Evolutionary conservation across 2,113 vertebrate genomes (phyloP).

Genomic region (Lepidothrix coronata): DNA sequence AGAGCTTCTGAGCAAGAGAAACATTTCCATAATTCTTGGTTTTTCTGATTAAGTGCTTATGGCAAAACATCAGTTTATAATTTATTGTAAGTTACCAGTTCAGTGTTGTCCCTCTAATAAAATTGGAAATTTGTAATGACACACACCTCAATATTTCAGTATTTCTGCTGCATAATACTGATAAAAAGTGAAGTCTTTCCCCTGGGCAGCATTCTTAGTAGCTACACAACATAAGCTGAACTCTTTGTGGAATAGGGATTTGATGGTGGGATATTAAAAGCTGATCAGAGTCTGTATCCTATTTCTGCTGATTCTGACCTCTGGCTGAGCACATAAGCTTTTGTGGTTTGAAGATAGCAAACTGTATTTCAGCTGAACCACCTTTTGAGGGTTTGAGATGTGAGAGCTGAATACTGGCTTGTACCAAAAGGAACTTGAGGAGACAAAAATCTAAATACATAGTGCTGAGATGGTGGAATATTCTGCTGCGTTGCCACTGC

Average conservation of each 20-base stretch:
- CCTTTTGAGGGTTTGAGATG: not conserved
- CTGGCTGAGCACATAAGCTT: not conserved
- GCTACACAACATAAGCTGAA: not conserved
- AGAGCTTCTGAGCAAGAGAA: not conserved
- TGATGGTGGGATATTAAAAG: not conserved
- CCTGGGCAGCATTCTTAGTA: not conserved
- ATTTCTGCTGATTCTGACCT: conserved; percentile 29
- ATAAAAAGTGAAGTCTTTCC: not conserved
- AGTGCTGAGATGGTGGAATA: not conserved
- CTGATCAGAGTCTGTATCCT: not conserved
- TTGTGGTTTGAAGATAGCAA: conserved; percentile 15
- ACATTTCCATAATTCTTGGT: not conserved
- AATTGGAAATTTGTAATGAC: not conserved
- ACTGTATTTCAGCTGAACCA: not conserved
- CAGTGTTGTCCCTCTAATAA: not conserved
- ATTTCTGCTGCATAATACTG: not conserved
- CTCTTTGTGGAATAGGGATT: not conserved
- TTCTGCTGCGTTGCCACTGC: not conserved
- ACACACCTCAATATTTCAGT: not conserved
- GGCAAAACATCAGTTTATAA: not conserved
- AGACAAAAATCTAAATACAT: not conserved
- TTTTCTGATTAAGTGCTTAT: not conserved
- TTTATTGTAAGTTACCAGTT: not conserved
- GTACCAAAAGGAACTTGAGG: not conserved
- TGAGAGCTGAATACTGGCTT: not conserved